A percentile compares a stretch with the other conserved stretches of the same genome.
Evolutionary conservation across 2,888 invertebrate genomes (phyloP).

Genomic region (Mellilla xanthometata): DNA sequence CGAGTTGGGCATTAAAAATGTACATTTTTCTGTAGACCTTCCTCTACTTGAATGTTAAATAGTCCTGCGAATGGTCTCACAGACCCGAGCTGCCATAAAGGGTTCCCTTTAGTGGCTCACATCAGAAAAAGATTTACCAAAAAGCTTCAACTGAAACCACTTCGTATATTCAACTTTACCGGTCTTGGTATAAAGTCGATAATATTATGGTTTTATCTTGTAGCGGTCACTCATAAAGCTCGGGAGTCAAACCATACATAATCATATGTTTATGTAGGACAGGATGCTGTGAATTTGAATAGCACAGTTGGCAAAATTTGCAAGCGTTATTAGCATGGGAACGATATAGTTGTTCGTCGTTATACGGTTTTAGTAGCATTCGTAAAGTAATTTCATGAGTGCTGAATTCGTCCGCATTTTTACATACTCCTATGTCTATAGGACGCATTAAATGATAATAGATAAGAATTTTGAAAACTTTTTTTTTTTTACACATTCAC

Average conservation of each 20-base stretch:
- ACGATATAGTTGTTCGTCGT: neutral
- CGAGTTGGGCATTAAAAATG: conserved; percentile 39
- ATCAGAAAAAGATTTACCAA: conserved; percentile 44
- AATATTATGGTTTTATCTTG: too few species aligned
- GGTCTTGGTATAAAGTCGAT: conserved; percentile 2
- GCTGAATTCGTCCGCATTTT: too few species aligned
- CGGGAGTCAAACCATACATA: conserved; percentile 44
- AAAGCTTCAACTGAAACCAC: conserved; percentile 34
- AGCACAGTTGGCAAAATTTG: conserved; percentile 51
- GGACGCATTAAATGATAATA: too few species aligned
- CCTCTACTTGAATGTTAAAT: conserved; percentile 43
- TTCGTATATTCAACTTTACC: conserved; percentile 31
- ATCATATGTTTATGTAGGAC: conserved; percentile 54
- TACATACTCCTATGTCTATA: too few species aligned
- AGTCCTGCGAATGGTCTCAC: conserved; percentile 32
- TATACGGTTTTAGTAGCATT: too few species aligned
- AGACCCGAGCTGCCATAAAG: conserved; percentile 39
- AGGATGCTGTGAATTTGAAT: conserved; percentile 63
- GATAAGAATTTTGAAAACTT: too few species aligned
- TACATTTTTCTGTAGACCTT: conserved; percentile 39
- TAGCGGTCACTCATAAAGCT: conserved; percentile 16
- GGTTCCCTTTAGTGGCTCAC: conserved; percentile 40
- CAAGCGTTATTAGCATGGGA: conserved; percentile 41
- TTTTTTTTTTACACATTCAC: too few species aligned
- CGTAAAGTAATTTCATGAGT: too few species aligned